A percentile compares a stretch with the other conserved stretches of the same genome.
These are phyloP conservation scores for Elegia similella DNA, from an alignment of 2,888 invertebrate species.

Conservation along the genomic window DNA sequence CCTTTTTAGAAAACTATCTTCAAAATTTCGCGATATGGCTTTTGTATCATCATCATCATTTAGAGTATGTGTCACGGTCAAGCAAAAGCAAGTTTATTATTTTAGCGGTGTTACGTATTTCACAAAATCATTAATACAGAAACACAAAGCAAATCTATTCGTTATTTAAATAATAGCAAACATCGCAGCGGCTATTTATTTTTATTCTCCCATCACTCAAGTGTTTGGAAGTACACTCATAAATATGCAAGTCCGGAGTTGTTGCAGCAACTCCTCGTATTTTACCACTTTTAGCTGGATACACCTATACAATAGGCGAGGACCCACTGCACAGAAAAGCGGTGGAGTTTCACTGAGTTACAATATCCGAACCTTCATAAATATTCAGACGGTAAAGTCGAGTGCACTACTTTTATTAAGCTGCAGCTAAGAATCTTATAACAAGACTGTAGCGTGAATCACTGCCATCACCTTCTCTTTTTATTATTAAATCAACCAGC, in stretches of 20 bases:
- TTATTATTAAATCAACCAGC: no score
- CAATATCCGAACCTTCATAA: conserved; percentile 70
- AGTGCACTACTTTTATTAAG: conserved; percentile 52
- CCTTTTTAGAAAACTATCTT: no score
- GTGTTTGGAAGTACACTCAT: conserved; percentile 70
- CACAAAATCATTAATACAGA: conserved; percentile 10
- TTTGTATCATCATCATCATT: no score
- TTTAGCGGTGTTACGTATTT: no score
- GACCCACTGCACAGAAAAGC: conserved; percentile 52
- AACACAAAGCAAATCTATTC: conserved; percentile 33
- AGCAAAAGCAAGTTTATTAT: no score
- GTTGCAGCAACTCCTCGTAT: conserved; percentile 60
- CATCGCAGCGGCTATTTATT: conserved; percentile 56
- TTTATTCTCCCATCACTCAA: conserved; percentile 71
- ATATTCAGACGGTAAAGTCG: conserved; percentile 64
- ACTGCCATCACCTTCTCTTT: no score
- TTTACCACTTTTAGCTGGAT: conserved; percentile 60
- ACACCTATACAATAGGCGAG: conserved; percentile 59
- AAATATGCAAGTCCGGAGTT: conserved; percentile 70
- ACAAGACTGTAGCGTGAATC: background rate
- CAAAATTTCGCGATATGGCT: no score
- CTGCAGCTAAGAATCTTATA: conserved; percentile 20
- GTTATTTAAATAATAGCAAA: conserved; percentile 47
- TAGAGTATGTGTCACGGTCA: no score
- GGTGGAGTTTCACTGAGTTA: conserved; percentile 58